Evolutionary conservation across 2,888 invertebrate species (phyloP).

Genomic region (Pseudococcus jackbeardsleyi): DNA sequence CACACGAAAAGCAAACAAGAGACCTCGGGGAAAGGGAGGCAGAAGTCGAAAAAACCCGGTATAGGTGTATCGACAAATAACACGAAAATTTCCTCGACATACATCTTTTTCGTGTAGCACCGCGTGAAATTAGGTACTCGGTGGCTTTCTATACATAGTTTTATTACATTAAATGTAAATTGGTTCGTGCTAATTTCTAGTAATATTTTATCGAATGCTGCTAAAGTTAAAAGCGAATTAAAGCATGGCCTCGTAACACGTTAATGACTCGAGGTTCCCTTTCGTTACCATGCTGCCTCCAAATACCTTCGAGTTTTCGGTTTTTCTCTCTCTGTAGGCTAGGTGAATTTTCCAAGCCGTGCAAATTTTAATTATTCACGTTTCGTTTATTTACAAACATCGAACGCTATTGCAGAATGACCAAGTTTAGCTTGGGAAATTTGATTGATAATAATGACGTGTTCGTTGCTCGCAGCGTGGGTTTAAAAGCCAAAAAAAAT

Average conservation of each 20-base stretch:
- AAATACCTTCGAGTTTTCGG: neutral
- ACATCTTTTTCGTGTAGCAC: slow-evolving; percentile 27
- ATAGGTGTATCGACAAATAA: slow-evolving; percentile 20
- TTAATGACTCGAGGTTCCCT: slow-evolving; percentile 17
- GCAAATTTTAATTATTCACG: slow-evolving; percentile 13
- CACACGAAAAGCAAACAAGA: neutral
- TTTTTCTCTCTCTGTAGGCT: neutral
- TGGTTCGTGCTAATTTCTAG: slow-evolving; percentile 33
- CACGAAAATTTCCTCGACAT: slow-evolving; percentile 20
- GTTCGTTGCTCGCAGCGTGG: no score
- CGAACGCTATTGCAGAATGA: neutral
- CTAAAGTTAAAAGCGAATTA: slow-evolving; percentile 32
- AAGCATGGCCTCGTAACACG: slow-evolving; percentile 21
- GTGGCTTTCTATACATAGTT: neutral
- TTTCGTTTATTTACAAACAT: slow-evolving; percentile 26
- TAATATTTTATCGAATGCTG: slow-evolving; percentile 23
- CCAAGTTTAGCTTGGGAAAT: neutral
- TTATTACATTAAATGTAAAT: slow-evolving; percentile 38
- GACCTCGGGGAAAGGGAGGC: neutral
- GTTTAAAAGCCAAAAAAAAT: no score
- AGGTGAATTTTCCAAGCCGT: neutral
- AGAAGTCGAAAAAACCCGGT: neutral
- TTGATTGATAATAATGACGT: no score
- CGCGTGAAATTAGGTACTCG: slow-evolving; percentile 21
- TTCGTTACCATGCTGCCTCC: neutral